A percentile compares a stretch with the other conserved stretches of the same genome.
Conservation (phyloP, 2,888 invertebrate genomes). For the Aphidius colemani region DNA sequence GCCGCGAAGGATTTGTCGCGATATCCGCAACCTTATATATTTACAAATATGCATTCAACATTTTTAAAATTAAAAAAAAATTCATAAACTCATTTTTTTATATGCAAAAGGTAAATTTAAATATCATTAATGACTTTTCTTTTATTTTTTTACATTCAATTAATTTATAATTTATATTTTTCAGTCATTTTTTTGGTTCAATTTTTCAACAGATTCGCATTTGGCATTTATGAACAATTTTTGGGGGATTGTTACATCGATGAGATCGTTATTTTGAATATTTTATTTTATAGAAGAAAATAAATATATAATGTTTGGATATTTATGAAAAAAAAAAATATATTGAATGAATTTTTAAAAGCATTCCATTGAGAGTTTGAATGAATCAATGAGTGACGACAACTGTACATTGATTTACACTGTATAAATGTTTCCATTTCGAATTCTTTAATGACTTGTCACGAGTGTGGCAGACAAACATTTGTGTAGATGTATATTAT, state of each 20-base stretch:
- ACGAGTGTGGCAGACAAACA: not conserved
- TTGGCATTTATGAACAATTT: conserved; percentile 59
- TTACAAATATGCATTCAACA: conserved; percentile 1
- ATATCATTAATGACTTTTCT: not conserved
- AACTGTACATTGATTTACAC: no score
- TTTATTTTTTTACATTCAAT: not conserved
- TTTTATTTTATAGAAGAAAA: conserved; percentile 4
- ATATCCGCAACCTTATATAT: not conserved
- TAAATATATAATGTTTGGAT: not conserved
- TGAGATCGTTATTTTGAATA: conserved; percentile 11
- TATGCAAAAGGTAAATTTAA: not conserved
- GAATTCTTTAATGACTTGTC: conserved; percentile 2
- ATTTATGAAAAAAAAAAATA: not conserved
- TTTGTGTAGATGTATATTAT: not conserved
- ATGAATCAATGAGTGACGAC: conserved; percentile 12
- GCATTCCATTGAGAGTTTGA: conserved; percentile 14
- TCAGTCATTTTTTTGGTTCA: not conserved
- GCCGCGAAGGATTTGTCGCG: conserved; percentile 26
- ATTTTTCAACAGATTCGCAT: conserved; percentile 41
- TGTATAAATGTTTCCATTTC: not conserved
- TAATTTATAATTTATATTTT: not conserved
- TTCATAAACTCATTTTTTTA: not conserved
- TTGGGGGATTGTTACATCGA: not conserved
- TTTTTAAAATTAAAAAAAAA: not conserved
- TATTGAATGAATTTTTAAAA: conserved; percentile 18